phyloP scores from a whole-genome alignment of 1,140 invertebrate species.

The Heliconius hewitsoni region DNA sequence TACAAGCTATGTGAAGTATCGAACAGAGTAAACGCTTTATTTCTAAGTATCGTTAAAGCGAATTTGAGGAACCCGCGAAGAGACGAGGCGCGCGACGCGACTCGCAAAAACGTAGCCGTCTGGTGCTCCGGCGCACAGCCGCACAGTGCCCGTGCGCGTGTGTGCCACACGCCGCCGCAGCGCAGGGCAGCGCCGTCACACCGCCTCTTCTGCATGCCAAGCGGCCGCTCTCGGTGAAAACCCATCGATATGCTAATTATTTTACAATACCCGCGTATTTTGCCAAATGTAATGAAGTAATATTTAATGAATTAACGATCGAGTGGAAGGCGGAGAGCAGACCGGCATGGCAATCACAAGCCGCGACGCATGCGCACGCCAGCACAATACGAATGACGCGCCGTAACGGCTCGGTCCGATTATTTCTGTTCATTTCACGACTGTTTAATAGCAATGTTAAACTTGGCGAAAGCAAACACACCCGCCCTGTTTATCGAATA shows the following conservation, averaged over 20 bases:
- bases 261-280: constrained; percentile 57
- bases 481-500: constrained; percentile 78
- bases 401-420: constrained; percentile 78
- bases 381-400: constrained; percentile 73
- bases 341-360: constrained; percentile 65
- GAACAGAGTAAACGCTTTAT: constrained; percentile 56
- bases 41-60: constrained; percentile 66
- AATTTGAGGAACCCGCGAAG: constrained; percentile 60
- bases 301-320: constrained; percentile 65
- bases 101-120: constrained; percentile 70
- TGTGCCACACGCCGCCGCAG: constrained; percentile 33
- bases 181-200: constrained; percentile 38
- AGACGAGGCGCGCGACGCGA: constrained; percentile 64
- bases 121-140: constrained; percentile 39
- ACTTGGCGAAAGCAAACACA: constrained; percentile 77
- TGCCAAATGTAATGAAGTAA: constrained; percentile 65
- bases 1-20: constrained; percentile 30
- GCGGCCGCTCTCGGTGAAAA: constrained; percentile 35
- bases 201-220: constrained; percentile 50
- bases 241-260: constrained; percentile 60
- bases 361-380: constrained; percentile 60
- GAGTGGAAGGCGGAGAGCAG: constrained; percentile 59
- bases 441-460: constrained; percentile 81
- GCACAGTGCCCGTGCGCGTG: constrained; percentile 39
- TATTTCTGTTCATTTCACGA: constrained; percentile 80